These are phyloP conservation scores for Drosophila testacea DNA, from an alignment of 2,888 invertebrate species.

Conservation along the genomic window DNA sequence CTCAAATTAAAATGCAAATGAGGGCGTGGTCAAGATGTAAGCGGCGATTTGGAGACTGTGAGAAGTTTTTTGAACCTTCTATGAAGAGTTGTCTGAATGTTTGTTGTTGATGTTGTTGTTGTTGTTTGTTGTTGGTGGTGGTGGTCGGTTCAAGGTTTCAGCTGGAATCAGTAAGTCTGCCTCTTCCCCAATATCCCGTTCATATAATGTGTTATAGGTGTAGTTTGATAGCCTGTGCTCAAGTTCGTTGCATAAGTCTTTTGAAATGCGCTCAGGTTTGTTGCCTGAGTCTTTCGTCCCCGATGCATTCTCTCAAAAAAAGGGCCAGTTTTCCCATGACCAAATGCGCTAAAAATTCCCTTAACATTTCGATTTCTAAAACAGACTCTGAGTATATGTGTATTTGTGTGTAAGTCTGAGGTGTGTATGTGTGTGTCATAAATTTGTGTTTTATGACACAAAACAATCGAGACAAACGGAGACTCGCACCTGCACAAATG, in stretches of 20 bases:
- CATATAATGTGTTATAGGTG: slow-evolving; percentile 6
- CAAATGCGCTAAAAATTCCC: slow-evolving; percentile 46
- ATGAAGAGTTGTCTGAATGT: neutral
- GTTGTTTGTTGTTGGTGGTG: neutral
- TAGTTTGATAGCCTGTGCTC: slow-evolving; percentile 4
- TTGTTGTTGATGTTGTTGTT: neutral
- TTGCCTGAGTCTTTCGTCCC: slow-evolving; percentile 45
- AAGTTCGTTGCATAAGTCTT: slow-evolving; percentile 32
- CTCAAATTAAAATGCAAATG: slow-evolving; percentile 43
- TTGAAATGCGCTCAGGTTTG: slow-evolving; percentile 21
- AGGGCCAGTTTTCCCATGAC: slow-evolving; percentile 52
- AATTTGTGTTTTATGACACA: slow-evolving; percentile 45
- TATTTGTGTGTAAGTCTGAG: slow-evolving; percentile 2
- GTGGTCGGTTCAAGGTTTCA: slow-evolving; percentile 32
- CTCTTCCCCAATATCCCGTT: neutral
- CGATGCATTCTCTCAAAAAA: slow-evolving; percentile 30
- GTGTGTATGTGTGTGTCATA: slow-evolving; percentile 44
- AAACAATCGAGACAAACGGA: slow-evolving; percentile 29
- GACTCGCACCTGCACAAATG: slow-evolving; percentile 59
- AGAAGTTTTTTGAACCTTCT: slow-evolving; percentile 16
- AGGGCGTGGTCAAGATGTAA: slow-evolving; percentile 33
- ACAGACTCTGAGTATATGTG: neutral
- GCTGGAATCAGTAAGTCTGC: neutral
- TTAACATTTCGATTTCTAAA: slow-evolving; percentile 53
- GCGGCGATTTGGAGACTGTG: slow-evolving; percentile 1